Conservation (phyloP, 2,888 invertebrate genomes). For the Julus scanicus region DNA sequence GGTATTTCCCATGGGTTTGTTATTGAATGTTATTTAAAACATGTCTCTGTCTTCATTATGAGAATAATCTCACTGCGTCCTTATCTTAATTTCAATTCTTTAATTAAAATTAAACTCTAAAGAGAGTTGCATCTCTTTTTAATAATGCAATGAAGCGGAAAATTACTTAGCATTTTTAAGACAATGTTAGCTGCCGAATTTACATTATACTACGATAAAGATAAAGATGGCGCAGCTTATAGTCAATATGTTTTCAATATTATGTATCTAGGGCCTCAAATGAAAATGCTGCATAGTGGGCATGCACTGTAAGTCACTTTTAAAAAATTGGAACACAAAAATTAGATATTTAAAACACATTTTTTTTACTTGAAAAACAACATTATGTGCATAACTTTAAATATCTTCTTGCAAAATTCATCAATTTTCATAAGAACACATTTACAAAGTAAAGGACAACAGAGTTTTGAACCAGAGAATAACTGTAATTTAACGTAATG, state of each 20-base stretch:
- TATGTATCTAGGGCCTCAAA: background rate
- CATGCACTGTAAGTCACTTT: background rate
- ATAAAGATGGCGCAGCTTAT: background rate
- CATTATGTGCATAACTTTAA: too few species aligned
- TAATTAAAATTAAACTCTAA: background rate
- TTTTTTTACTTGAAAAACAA: too few species aligned
- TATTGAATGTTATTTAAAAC: too few species aligned
- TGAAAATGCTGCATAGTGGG: background rate
- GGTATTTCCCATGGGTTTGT: too few species aligned
- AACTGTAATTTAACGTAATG: too few species aligned
- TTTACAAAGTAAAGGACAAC: too few species aligned
- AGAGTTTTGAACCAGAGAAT: too few species aligned
- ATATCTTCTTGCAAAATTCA: too few species aligned
- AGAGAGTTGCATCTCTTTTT: background rate
- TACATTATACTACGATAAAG: background rate
- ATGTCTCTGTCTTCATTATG: too few species aligned
- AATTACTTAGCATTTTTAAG: background rate
- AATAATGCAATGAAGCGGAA: background rate
- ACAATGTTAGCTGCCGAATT: background rate
- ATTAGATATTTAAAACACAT: too few species aligned
- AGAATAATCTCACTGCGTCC: background rate
- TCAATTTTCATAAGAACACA: too few species aligned
- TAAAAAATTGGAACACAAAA: too few species aligned
- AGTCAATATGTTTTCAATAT: background rate
- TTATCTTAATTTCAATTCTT: background rate